phyloP scores from a whole-genome alignment of 2,888 invertebrate genomes.

The Andricus quercusramuli region DNA sequence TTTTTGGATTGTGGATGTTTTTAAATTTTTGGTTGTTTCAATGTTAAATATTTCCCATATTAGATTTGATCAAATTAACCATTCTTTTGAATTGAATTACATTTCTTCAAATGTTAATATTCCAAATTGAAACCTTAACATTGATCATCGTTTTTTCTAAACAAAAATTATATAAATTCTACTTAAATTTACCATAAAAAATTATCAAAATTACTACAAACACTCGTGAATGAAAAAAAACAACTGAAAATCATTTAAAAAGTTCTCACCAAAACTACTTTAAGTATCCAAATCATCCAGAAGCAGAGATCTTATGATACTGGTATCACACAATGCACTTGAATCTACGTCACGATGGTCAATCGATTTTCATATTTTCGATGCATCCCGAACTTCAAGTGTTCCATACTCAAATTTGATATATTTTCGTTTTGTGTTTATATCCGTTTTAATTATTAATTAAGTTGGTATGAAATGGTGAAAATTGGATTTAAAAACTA shows the following conservation, averaged over 20 bases:
- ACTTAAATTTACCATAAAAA: too few relatives aligned
- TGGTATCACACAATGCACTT: conserved; percentile 35
- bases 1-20: too few relatives aligned
- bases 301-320: conserved; percentile 46
- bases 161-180: too few relatives aligned
- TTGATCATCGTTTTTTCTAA: too few relatives aligned
- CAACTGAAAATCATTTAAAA: not conserved
- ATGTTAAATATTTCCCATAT: too few relatives aligned
- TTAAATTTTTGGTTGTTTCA: too few relatives aligned
- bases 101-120: too few relatives aligned
- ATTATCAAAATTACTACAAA: not conserved
- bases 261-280: conserved; percentile 72
- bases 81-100: too few relatives aligned
- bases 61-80: too few relatives aligned
- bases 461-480: not conserved
- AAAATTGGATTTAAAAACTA: not conserved
- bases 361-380: conserved; percentile 6
- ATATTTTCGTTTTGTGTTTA: not conserved
- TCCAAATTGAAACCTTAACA: too few relatives aligned
- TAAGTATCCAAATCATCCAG: conserved; percentile 77
- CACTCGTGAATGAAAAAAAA: conserved; percentile 12
- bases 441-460: not conserved
- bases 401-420: not conserved
- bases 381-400: not conserved
- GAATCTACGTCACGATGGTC: conserved; percentile 9